Base-by-base conservation (phyloP, 2,113 vertebrate genomes). In the Cairina moschata region DNA sequence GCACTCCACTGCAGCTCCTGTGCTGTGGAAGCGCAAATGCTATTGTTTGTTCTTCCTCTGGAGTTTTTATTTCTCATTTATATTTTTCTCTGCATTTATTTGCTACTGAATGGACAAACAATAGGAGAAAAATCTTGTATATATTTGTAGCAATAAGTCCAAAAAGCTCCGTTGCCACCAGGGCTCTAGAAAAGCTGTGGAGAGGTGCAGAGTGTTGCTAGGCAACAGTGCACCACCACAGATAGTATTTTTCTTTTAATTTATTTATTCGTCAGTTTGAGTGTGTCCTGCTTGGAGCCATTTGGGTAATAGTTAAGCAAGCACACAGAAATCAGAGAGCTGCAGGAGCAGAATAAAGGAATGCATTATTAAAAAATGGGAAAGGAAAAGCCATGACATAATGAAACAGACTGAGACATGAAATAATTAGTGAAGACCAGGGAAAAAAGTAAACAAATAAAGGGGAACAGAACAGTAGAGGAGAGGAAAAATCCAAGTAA, bases 161-260 rank as follows among this genome's bases (percentile, higher is more conserved):
- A 75, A 86, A 93, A 95, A 76, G 54, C 86, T 95, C 58, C 11
- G 38, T 81, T 95, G 77, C 72, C 71, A 80, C 76, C 88, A 95
- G 91, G 83, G 65, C 67, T 97, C 65, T 90, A 69, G 82, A 78
- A 83, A 91, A 95, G 69, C 94, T 68, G 91, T 83, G 52, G 83
- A 60, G 74, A 79, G 74, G 83, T 88, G 56, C 86, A 69, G 84
- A 56, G 66, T 0, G 80, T 97, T 97, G 89, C 90, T 97, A 95
- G 73, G 92, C 84, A 96, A 95, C 83, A 48, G 84, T 22, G 7
- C 72, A 86, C 89, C 94, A 76, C 68, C 75, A 68, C 65, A 90
- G 88, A 96, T 82, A 95, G 68, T 93, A 95, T 93, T 97, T 96
- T 95, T 88, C 93, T 95, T 95, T 94, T 96, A 97, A 78, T 93